Percentiles rank a stretch among this genome's conserved stretches.
Conservation (phyloP, 2,888 invertebrate genomes). For the Zhuqinia jingwanae region DNA sequence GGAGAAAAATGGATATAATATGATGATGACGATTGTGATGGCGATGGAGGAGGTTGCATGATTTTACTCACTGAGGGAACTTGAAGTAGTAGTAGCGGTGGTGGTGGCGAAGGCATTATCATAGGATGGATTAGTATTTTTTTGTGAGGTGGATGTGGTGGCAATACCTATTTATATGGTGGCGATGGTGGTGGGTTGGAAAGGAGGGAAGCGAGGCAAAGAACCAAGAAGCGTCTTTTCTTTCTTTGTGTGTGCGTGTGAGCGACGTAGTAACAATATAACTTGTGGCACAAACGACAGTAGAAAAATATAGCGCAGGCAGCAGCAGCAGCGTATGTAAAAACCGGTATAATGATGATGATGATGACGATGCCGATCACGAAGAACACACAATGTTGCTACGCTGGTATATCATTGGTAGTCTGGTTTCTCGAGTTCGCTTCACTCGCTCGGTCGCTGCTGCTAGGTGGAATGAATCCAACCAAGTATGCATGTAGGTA, state of each 20-base stretch:
- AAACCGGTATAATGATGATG: conserved; percentile 66
- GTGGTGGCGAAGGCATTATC: conserved; percentile 22
- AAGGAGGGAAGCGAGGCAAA: conserved; percentile 67
- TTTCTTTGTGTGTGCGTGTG: conserved; percentile 51
- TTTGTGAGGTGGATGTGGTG: conserved; percentile 51
- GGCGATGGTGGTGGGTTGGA: conserved; percentile 43
- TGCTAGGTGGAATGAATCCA: conserved; percentile 9
- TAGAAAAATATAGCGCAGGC: conserved; percentile 29
- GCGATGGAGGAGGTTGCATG: conserved; percentile 45
- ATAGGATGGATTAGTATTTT: conserved; percentile 30
- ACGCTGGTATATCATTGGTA: conserved; percentile 10
- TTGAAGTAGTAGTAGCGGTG: conserved; percentile 22
- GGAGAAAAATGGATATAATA: conserved; percentile 49
- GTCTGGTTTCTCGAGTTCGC: too few relatives aligned
- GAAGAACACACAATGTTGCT: conserved; percentile 18
- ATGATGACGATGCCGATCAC: conserved; percentile 31
- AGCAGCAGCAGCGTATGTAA: conserved; percentile 43
- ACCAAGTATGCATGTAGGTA: not conserved
- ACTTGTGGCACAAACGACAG: conserved; percentile 17
- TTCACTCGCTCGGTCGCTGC: conserved; percentile 10
- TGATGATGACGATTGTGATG: conserved; percentile 21
- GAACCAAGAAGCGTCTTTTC: conserved; percentile 64
- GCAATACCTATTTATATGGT: conserved; percentile 35
- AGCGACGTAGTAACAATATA: conserved; percentile 25
- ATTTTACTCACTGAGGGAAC: conserved; percentile 58